Evolutionary conservation across 2,113 vertebrate genomes (phyloP).

Genomic region (Pseudorectes ferrugineus): DNA sequence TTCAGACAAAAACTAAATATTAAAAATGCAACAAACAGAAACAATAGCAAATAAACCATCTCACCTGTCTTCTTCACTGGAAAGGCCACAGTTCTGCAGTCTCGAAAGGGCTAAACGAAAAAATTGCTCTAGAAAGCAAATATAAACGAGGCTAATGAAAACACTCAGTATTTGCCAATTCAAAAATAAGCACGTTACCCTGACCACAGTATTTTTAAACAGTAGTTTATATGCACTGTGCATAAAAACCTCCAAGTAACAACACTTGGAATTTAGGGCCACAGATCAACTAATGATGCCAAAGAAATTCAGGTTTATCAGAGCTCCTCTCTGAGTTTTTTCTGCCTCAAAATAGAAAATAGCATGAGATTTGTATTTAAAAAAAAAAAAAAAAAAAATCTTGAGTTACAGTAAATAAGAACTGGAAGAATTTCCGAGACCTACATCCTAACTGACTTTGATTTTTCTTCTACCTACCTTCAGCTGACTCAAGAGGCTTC

Average conservation of each 20-base stretch:
- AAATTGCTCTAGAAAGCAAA: constrained; percentile 66
- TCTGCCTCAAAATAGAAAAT: background rate
- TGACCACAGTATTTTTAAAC: background rate
- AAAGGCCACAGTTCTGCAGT: constrained; percentile 68
- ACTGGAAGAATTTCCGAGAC: background rate
- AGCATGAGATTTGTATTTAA: background rate
- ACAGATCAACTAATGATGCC: background rate
- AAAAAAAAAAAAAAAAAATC: background rate
- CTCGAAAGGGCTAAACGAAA: constrained; percentile 71
- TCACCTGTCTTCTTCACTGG: constrained; percentile 61
- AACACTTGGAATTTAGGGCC: background rate
- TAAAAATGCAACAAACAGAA: background rate
- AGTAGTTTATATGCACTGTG: background rate
- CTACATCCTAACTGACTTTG: background rate
- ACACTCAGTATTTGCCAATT: background rate
- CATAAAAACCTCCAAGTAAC: background rate
- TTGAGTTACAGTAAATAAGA: background rate
- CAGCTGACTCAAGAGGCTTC: background rate
- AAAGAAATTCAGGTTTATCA: background rate
- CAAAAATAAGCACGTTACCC: background rate
- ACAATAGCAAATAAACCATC: constrained; percentile 25
- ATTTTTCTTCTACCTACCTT: background rate
- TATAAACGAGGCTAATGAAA: background rate
- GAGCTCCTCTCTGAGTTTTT: background rate
- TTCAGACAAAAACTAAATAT: background rate